A percentile compares a stretch with the other conserved stretches of the same genome.
phyloP scores from a whole-genome alignment of 2,113 vertebrate genomes.

The Corythornis cristatus region DNA sequence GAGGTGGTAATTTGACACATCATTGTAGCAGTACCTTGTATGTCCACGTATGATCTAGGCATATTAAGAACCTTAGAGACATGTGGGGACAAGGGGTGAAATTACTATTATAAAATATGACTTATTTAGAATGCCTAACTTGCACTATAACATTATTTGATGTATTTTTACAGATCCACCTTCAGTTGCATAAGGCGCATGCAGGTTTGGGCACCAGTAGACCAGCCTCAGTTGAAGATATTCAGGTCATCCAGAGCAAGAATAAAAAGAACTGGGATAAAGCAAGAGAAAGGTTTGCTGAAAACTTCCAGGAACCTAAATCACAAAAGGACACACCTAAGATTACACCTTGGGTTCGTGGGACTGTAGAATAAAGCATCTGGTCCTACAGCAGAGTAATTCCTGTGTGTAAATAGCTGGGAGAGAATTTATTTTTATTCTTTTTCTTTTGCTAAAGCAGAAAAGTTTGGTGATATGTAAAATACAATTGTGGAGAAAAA shows the following conservation, averaged over 20 bases:
- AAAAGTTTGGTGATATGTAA: constrained; percentile 15
- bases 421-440: constrained; percentile 62
- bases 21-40: background rate
- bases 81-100: rapidly evolving
- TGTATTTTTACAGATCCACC: constrained; percentile 82
- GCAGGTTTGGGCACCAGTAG: constrained; percentile 87
- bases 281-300: constrained; percentile 91
- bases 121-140: background rate
- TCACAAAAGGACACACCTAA: constrained; percentile 61
- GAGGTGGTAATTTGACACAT: background rate
- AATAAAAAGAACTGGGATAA: constrained; percentile 95
- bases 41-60: background rate
- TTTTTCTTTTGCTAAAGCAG: constrained; percentile 32
- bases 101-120: background rate
- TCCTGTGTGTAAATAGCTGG: constrained; percentile 30
- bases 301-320: constrained; percentile 82
- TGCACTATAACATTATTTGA: background rate
- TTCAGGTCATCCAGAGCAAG: constrained; percentile 78
- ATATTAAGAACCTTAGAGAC: background rate
- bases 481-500: constrained; percentile 33
- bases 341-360: constrained; percentile 72
- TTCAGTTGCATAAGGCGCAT: constrained; percentile 86
- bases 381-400: background rate
- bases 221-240: constrained; percentile 80
- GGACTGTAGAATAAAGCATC: constrained; percentile 65